phyloP scores from a whole-genome alignment of 2,797 vertebrate species.

The Amazona finschi region DNA sequence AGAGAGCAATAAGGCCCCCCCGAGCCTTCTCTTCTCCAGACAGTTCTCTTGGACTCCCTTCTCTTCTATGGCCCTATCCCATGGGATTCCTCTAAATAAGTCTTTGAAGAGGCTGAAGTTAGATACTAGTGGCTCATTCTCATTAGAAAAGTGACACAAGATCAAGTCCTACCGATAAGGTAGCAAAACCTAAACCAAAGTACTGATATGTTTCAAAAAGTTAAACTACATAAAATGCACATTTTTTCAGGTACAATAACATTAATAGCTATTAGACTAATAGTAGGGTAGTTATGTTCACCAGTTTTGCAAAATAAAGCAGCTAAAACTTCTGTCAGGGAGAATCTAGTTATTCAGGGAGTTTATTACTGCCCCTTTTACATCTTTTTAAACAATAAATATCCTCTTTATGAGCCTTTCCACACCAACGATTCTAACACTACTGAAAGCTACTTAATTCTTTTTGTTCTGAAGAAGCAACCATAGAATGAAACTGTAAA shows the following conservation, averaged over 20 bases:
- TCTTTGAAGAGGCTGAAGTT: no score
- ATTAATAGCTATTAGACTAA: no score
- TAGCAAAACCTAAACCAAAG: background rate
- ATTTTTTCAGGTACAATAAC: background rate
- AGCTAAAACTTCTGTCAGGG: background rate
- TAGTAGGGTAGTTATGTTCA: background rate
- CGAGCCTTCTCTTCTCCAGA: no score
- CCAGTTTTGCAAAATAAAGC: background rate
- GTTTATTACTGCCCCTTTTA: background rate
- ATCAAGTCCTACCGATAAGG: background rate
- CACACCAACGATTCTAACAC: background rate
- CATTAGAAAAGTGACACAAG: background rate
- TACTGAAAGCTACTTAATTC: background rate
- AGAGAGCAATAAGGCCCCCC: no score
- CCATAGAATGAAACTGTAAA: background rate
- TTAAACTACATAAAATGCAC: background rate
- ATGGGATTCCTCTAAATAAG: no score
- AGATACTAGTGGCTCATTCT: background rate
- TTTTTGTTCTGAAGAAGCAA: background rate
- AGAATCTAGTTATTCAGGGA: background rate
- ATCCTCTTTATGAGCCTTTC: background rate
- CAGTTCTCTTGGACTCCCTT: no score
- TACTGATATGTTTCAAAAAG: background rate
- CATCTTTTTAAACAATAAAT: background rate
- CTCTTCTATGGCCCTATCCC: no score